These are phyloP conservation scores for Dendrocincla fuliginosa DNA, from an alignment of 2,797 vertebrate genomes.

Conservation along the genomic window DNA sequence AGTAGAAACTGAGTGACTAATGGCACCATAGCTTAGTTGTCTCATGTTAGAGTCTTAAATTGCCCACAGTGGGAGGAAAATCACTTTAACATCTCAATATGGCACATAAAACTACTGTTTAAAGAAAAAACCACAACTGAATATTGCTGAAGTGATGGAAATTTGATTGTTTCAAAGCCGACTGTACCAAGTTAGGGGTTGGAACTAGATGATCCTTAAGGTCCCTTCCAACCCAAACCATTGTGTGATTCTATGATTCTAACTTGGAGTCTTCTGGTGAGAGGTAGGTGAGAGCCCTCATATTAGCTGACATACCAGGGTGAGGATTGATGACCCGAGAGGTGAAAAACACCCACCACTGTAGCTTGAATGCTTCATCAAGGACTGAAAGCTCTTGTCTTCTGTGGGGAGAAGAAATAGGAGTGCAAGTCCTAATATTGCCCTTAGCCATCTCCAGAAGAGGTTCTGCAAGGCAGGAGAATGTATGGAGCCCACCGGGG, in stretches of 20 bases:
- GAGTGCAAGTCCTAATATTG: not conserved
- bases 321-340: not conserved
- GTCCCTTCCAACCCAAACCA: not conserved
- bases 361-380: not conserved
- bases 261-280: not conserved
- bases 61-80: conserved; percentile 21
- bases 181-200: not conserved
- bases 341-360: not conserved
- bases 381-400: not conserved
- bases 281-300: not conserved
- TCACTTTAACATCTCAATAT: conserved; percentile 10
- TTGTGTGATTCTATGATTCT: not conserved
- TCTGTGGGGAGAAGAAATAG: not conserved
- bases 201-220: not conserved
- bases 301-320: not conserved
- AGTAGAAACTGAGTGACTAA: not conserved
- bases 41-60: conserved; percentile 16
- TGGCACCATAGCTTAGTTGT: not conserved
- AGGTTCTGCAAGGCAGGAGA: not conserved
- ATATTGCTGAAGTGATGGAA: not conserved
- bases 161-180: not conserved
- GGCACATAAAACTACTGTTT: not conserved
- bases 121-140: not conserved
- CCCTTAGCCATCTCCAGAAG: not conserved
- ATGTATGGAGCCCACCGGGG: not conserved